Evolutionary conservation across 2,113 vertebrate species (phyloP), one percentile per base, ranked within the genome.

Genomic region (Catharus bicknelli): DNA sequence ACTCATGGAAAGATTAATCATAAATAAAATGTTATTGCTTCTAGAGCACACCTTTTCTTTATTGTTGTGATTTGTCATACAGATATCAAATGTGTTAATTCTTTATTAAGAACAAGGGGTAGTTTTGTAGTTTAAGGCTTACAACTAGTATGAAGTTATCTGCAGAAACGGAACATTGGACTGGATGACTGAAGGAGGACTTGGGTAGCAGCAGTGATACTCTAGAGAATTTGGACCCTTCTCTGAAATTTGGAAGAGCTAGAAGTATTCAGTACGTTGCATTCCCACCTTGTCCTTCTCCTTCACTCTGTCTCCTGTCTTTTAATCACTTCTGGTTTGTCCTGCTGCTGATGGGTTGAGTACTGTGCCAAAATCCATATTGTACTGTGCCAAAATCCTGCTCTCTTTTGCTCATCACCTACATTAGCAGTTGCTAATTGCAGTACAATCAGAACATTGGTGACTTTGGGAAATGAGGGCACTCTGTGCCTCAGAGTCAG

Each of bases 401-500:
- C 62, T 79, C 63, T 16, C 62, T 21, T 57, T 83, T 4, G 8
- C 75, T 82, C 79, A 32, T 67, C 85, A 40, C 70, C 90, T 85
- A 57, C 85, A 76, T 82, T 63, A 66, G 85, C 75, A 61, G 59
- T 51, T 89, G 69, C 88, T 90, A 74, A 91, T 66, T 86, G 84
- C 20, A 74, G 85, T 16, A 15, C 54, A n/a, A 68, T 30, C 17
- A 74, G 69, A 66, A 75, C 79, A 43, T 53, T 1, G 54, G 47
- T 68, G 94, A 77, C 79, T 88, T 88, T 83, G 86, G 83, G 38
- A 94, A 93, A 93, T 32, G 53, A 90, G 95, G 94, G 62, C 88
- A 62, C 42, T 40, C 10, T 88, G 67, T 68, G 81, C 77, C 62
- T 85, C 48, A 5, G 48, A 81, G 62, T 32, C 58, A 43, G 12